phyloP scores from a whole-genome alignment of 2,797 vertebrate genomes.

The Hybognathus amarus region DNA sequence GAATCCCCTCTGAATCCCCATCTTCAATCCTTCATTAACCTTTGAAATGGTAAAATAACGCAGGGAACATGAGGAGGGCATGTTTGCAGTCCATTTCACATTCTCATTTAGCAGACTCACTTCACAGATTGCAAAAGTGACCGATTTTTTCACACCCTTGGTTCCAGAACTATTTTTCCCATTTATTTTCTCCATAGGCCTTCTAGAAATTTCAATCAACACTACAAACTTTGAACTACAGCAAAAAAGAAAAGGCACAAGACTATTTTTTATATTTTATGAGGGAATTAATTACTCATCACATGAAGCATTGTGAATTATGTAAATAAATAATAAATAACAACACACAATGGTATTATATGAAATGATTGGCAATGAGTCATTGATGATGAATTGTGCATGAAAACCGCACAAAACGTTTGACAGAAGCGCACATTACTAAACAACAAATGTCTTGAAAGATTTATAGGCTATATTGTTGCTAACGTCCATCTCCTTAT shows the following conservation, averaged over 20 bases:
- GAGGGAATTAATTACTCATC: not conserved
- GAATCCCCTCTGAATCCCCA: not conserved
- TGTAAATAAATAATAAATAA: not conserved
- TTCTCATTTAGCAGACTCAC: slow-evolving; percentile 7
- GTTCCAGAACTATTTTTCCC: not conserved
- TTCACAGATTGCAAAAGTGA: not conserved
- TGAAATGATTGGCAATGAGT: not conserved
- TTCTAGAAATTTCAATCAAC: not conserved
- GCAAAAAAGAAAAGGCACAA: not conserved
- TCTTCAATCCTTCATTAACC: not conserved
- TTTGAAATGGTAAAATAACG: not conserved
- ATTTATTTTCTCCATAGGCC: not conserved
- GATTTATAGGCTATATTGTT: not conserved
- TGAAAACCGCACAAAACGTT: not conserved
- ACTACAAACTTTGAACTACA: not conserved
- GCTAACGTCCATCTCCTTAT: not conserved
- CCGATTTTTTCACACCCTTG: not conserved
- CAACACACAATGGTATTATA: not conserved
- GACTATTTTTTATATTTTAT: not conserved
- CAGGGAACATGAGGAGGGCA: not conserved
- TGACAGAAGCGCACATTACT: too few relatives aligned
- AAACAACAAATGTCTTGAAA: not conserved
- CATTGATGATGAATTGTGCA: not conserved
- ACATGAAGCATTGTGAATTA: not conserved
- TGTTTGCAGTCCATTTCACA: not conserved